Evolutionary conservation across 2,797 vertebrate genomes (phyloP), one percentile per base, ranked within the genome.

Genomic region (Danio tinwini): DNA sequence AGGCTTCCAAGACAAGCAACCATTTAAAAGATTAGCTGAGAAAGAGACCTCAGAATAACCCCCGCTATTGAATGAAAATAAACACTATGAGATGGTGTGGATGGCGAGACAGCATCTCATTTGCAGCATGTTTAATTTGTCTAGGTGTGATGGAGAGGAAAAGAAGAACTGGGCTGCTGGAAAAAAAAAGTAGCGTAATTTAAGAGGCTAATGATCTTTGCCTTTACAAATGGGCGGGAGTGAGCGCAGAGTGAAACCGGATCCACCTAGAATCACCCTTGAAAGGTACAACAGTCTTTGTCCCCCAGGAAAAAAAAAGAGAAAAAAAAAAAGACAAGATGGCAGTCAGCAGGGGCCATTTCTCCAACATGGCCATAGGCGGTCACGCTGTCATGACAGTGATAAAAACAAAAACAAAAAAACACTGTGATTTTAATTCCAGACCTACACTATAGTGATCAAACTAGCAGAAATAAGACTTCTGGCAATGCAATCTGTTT

Each of bases 201-300:
- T 88, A 90, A 93, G 90, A 89, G 86, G 84, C 81, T 90, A 90
- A 90, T 91, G 86, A 91, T 90, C 87, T 90, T 90, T 90, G 82
- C 86, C 85, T 83, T 85, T 87, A 87, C 82, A 87, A 85, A 87
- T 84, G 81, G 82, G 86, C 77, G 84, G 87, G 86, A 83, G 86
- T 88, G 86, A 74, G 83, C 65, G 47, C 70, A 8, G 71, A 64
- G 61, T 88, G 93, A 92, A 93, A 93, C 85, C 80, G 19, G 90
- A 93, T 92, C 89, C 84, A 87, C 84, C 89, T 85, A 85, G 85
- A 90, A 90, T 92, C 91, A 91, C 89, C 90, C 89, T 90, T 90
- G 91, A 93, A 92, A 92, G 91, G 90, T 91, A 90, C 89, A 88
- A 89, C 90, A 92, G 87, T 88, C 88, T 86, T 91, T 91, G 90